A percentile compares a stretch with the other conserved stretches of the same genome.
Evolutionary conservation across 2,888 invertebrate genomes (phyloP).

Genomic region (Scaptomyza cyrtandrae): DNA sequence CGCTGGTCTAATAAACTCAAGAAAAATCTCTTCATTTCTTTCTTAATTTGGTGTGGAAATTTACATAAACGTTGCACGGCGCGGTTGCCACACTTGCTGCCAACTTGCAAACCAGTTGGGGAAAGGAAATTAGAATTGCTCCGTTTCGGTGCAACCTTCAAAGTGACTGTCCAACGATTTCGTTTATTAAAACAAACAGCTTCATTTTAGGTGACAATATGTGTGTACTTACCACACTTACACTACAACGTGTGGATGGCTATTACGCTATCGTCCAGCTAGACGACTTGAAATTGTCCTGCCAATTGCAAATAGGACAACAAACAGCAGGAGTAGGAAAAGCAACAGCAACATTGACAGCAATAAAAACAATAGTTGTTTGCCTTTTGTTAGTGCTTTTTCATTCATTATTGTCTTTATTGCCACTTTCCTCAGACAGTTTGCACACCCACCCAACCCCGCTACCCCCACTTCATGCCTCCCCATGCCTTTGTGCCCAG

Average conservation of each 20-base stretch:
- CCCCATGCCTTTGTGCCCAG: slow-evolving; percentile 26
- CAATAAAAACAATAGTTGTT: slow-evolving; percentile 73
- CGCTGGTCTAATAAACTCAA: slow-evolving; percentile 67
- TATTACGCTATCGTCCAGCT: slow-evolving; percentile 15
- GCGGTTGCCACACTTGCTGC: slow-evolving; percentile 9
- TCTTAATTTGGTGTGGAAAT: slow-evolving; percentile 62
- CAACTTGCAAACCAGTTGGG: not conserved
- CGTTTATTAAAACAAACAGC: slow-evolving; percentile 79
- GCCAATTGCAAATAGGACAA: slow-evolving; percentile 23
- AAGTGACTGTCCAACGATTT: slow-evolving; percentile 50
- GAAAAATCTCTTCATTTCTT: slow-evolving; percentile 70
- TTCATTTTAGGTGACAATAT: slow-evolving; percentile 62
- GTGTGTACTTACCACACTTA: slow-evolving; percentile 53
- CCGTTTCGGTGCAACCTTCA: slow-evolving; percentile 20
- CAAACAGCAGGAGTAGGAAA: slow-evolving; percentile 18
- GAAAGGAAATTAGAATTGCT: not conserved
- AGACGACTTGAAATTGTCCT: slow-evolving; percentile 11
- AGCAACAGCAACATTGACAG: slow-evolving; percentile 41
- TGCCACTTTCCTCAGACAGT: slow-evolving; percentile 57
- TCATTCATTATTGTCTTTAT: slow-evolving; percentile 78
- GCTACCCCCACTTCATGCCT: not conserved
- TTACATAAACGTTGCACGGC: slow-evolving; percentile 64
- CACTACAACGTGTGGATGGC: slow-evolving; percentile 33
- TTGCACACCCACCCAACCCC: not conserved
- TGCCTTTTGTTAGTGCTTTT: slow-evolving; percentile 72